These are phyloP conservation scores for Platyrinchus mystaceus DNA, from an alignment of 2,797 vertebrate genomes.

Conservation along the genomic window DNA sequence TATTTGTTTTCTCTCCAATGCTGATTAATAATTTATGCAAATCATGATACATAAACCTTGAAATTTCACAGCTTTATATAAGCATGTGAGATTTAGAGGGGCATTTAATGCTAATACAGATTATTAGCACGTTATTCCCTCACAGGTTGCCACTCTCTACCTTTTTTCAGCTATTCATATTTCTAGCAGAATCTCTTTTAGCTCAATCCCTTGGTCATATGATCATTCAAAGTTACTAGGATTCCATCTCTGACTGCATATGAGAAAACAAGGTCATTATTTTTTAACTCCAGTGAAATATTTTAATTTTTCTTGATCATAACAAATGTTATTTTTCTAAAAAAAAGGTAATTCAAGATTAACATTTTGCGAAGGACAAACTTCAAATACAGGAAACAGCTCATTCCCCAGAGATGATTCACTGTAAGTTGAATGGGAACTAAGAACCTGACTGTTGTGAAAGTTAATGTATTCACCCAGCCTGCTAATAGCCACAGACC, in stretches of 20 bases:
- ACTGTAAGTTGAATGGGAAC: not conserved
- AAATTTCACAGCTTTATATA: not conserved
- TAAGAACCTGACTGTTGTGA: not conserved
- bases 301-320: not conserved
- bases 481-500: not conserved
- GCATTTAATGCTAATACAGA: not conserved
- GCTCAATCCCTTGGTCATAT: not conserved
- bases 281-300: not conserved
- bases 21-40: constrained; percentile 10
- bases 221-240: not conserved
- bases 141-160: not conserved
- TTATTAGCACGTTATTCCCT: not conserved
- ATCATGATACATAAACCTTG: not conserved
- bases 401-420: not conserved
- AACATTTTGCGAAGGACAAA: not conserved
- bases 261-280: not conserved
- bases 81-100: not conserved
- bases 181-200: not conserved
- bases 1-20: not conserved
- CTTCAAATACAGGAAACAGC: not conserved
- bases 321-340: not conserved
- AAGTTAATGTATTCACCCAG: not conserved
- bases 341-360: not conserved
- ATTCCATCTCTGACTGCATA: not conserved
- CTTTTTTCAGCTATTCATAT: not conserved